Evolutionary conservation across 2,797 vertebrate genomes (phyloP).

Genomic region (Prunella strophiata): DNA sequence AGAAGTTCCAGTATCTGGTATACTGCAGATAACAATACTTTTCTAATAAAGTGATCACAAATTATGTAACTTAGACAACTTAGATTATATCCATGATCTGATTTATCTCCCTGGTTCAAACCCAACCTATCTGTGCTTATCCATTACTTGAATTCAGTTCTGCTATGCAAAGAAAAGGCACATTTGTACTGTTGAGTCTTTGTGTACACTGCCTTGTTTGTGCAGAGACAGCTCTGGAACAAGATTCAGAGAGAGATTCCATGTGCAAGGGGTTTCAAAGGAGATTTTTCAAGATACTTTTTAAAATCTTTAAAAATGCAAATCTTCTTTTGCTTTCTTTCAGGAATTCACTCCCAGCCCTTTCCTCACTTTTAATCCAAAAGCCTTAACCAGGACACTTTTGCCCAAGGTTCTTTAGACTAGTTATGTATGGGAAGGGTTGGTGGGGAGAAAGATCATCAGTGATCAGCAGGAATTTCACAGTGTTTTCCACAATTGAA

Average conservation of each 20-base stretch:
- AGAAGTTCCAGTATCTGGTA: no score
- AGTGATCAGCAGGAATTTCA: not conserved
- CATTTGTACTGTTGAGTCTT: not conserved
- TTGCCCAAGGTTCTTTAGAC: not conserved
- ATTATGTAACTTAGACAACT: not conserved
- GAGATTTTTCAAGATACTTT: not conserved
- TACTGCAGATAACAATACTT: not conserved
- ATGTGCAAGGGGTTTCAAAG: not conserved
- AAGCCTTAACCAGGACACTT: not conserved
- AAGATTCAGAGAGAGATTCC: not conserved
- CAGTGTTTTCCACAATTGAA: not conserved
- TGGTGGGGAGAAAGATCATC: not conserved
- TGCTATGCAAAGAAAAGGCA: not conserved
- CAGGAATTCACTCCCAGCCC: not conserved
- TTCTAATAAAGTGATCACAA: not conserved
- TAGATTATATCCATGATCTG: not conserved
- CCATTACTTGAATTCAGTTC: not conserved
- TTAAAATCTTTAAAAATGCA: not conserved
- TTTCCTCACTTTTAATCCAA: not conserved
- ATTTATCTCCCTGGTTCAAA: not conserved
- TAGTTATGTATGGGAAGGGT: not conserved
- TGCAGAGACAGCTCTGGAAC: not conserved
- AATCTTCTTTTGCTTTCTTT: not conserved
- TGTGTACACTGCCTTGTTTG: not conserved
- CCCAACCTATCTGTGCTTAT: not conserved